These are phyloP conservation scores for Eulemur mongoz DNA, from an alignment of 2,797 vertebrate species.

Conservation along the genomic window DNA sequence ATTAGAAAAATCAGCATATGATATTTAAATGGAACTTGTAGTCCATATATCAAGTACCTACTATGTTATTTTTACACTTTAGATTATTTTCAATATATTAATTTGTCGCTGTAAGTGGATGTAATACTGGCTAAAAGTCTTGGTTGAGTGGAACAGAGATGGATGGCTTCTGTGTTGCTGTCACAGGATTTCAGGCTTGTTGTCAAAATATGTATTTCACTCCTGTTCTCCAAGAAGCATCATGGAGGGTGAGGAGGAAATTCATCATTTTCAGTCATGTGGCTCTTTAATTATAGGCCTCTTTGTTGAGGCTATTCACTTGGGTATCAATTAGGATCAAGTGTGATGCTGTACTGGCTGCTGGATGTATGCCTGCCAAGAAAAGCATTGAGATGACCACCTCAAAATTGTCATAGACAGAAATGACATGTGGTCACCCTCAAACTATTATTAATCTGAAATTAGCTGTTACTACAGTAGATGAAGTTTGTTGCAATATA, in stretches of 20 bases:
- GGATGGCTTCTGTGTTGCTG: not conserved
- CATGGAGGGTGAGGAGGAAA: not conserved
- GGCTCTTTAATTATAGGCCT: slow-evolving; percentile 36
- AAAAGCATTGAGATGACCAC: slow-evolving; percentile 2
- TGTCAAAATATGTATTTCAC: slow-evolving; percentile 37
- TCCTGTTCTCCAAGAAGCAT: not conserved
- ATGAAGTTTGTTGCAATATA: not conserved
- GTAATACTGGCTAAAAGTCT: slow-evolving; percentile 1
- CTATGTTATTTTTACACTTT: not conserved
- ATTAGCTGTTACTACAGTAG: not conserved
- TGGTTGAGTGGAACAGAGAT: not conserved
- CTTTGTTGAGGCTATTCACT: slow-evolving; percentile 44
- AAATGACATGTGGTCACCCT: not conserved
- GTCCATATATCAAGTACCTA: not conserved
- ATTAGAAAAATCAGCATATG: not conserved
- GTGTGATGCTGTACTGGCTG: not conserved
- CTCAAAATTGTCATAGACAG: slow-evolving; percentile 27
- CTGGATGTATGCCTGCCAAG: not conserved
- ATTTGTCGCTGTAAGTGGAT: not conserved
- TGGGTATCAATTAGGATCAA: slow-evolving; percentile 52
- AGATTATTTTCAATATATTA: slow-evolving; percentile 6
- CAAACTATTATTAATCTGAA: not conserved
- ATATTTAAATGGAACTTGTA: not conserved
- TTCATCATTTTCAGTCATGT: slow-evolving; percentile 58
- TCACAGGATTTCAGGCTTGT: slow-evolving; percentile 27